These are phyloP conservation scores for Eupithecia insigniata DNA, from an alignment of 2,888 invertebrate genomes.

Conservation along the genomic window DNA sequence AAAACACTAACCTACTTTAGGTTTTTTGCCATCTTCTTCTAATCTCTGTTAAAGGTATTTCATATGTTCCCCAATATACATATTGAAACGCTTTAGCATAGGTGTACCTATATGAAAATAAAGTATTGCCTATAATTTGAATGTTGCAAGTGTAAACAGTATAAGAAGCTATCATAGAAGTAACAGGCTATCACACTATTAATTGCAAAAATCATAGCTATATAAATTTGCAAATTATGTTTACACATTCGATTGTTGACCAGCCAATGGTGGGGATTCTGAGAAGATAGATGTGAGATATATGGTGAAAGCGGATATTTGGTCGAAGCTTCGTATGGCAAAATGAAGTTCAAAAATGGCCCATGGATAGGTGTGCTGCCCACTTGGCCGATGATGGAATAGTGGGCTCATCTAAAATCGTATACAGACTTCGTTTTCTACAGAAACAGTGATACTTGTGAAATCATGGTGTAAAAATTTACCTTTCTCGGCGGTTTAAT, in stretches of 20 bases:
- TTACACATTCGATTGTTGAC: not conserved
- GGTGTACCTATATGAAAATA: no score
- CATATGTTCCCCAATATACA: no score
- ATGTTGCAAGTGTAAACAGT: not conserved
- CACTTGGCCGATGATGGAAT: not conserved
- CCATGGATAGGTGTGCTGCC: not conserved
- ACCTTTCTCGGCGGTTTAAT: slow-evolving; percentile 3
- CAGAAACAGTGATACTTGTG: not conserved
- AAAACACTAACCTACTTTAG: not conserved
- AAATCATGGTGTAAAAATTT: not conserved
- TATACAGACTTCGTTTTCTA: not conserved
- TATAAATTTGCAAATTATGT: not conserved
- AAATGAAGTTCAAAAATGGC: not conserved
- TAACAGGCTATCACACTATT: not conserved
- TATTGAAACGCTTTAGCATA: no score
- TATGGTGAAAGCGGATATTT: not conserved
- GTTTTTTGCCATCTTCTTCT: not conserved
- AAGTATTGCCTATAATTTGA: not conserved
- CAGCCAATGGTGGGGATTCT: slow-evolving; percentile 1
- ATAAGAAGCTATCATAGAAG: not conserved
- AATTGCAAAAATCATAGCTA: not conserved
- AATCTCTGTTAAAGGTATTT: no score
- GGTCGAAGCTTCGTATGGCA: not conserved
- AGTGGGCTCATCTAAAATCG: not conserved
- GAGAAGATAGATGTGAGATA: not conserved